Conservation (phyloP, 2,888 invertebrate species). For the Aphodius sticticus region DNA sequence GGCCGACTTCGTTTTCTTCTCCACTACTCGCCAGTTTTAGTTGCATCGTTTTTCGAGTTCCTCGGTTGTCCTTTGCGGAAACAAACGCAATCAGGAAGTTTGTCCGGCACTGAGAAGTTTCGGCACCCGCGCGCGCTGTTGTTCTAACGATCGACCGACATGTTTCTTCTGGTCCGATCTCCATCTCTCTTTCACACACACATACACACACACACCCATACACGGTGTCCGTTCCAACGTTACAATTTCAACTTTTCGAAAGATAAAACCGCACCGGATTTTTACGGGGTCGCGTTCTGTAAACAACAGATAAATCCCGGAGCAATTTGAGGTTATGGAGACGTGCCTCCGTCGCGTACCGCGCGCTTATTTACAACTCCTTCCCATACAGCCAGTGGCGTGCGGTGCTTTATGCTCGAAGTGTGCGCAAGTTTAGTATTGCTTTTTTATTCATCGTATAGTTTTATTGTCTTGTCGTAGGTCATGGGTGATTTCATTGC, state of each 20-base stretch:
- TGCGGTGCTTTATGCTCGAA: slow-evolving; percentile 8
- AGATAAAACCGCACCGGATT: slow-evolving; percentile 25
- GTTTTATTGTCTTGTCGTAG: too few species aligned
- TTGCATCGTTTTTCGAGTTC: slow-evolving; percentile 24
- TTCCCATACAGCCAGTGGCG: background rate
- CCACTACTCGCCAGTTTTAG: slow-evolving; percentile 12
- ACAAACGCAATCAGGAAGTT: slow-evolving; percentile 43
- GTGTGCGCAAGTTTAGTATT: background rate
- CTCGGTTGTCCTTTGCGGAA: slow-evolving; percentile 42
- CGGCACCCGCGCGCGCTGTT: slow-evolving; percentile 5
- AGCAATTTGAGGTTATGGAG: slow-evolving; percentile 17
- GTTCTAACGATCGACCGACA: slow-evolving; percentile 28
- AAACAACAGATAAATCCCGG: slow-evolving; percentile 25
- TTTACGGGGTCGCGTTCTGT: slow-evolving; percentile 24
- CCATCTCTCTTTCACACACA: background rate
- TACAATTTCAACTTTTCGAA: slow-evolving; percentile 22
- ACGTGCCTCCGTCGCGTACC: slow-evolving; percentile 19
- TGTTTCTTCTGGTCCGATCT: slow-evolving; percentile 17
- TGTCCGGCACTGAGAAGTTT: slow-evolving; percentile 32
- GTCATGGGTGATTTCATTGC: too few species aligned
- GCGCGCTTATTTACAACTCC: slow-evolving; percentile 17
- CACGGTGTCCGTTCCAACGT: background rate
- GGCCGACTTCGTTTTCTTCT: slow-evolving; percentile 6
- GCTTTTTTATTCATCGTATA: background rate
- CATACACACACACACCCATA: background rate